phyloP scores from a whole-genome alignment of 2,113 vertebrate species.

The Phrynosoma platyrhinos region DNA sequence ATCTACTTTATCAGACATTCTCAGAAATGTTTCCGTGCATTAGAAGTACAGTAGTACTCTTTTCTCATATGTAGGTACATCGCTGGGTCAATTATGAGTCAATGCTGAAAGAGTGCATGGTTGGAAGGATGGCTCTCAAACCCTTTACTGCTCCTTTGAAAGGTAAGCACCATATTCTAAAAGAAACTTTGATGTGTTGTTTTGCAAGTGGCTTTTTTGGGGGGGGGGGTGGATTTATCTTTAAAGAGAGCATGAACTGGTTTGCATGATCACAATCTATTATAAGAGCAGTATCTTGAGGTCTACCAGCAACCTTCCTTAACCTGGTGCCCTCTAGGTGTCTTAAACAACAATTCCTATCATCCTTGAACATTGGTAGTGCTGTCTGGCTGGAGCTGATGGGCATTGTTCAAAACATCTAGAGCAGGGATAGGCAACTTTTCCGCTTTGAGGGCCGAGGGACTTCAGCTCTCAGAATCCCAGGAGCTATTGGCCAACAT shows the following conservation, averaged over 20 bases:
- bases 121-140: conserved; percentile 91
- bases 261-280: neutral
- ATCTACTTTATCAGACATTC: neutral
- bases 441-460: too few relatives aligned
- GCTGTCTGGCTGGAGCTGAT: too few relatives aligned
- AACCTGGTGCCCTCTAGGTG: neutral
- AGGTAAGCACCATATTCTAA: conserved; percentile 76
- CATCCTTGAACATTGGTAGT: too few relatives aligned
- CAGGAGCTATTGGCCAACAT: too few relatives aligned
- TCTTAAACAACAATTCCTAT: too few relatives aligned
- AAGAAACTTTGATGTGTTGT: neutral
- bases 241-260: neutral
- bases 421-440: too few relatives aligned
- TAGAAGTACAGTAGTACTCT: neutral
- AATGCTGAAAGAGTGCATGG: conserved; percentile 95
- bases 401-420: too few relatives aligned
- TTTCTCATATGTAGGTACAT: conserved; percentile 84
- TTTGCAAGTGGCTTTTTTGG: neutral
- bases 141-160: conserved; percentile 69
- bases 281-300: neutral
- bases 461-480: too few relatives aligned
- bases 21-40: neutral
- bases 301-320: neutral
- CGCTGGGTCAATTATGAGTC: conserved; percentile 99
- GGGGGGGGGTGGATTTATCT: neutral